Percentiles rank a stretch among this genome's conserved stretches.
Evolutionary conservation across 2,888 invertebrate species (phyloP).

Genomic region (Lasioglossum calceatum): DNA sequence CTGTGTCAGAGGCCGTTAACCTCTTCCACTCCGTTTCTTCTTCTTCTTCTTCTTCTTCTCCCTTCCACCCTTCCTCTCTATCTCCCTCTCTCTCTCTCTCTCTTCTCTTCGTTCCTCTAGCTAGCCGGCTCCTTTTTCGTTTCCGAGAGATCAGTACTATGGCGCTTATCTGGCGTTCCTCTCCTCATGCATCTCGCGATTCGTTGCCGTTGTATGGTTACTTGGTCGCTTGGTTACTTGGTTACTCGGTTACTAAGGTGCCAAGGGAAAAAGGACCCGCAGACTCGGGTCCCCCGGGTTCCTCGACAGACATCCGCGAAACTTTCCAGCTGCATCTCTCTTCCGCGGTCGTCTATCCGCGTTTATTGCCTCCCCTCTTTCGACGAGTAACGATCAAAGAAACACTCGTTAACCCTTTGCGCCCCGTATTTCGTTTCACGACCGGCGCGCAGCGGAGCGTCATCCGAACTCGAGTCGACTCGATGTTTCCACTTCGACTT

Average conservation of each 20-base stretch:
- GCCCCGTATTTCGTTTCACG: constrained; percentile 4
- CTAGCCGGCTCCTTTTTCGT: constrained; percentile 46
- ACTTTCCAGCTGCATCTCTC: constrained; percentile 27
- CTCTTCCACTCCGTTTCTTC: constrained; percentile 63
- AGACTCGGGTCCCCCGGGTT: not conserved
- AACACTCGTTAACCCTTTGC: constrained; percentile 30
- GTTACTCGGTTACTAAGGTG: constrained; percentile 74
- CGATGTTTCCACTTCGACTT: not conserved
- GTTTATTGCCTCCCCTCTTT: not conserved
- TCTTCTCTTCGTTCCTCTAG: constrained; percentile 31
- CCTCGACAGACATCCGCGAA: constrained; percentile 36
- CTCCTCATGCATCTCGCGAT: constrained; percentile 54
- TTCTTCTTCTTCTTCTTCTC: constrained; percentile 53
- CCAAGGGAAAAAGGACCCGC: constrained; percentile 53
- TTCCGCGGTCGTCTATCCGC: constrained; percentile 1
- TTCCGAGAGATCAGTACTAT: constrained; percentile 47
- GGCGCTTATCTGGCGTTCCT: constrained; percentile 59
- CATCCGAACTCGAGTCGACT: constrained; percentile 5
- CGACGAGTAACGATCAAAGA: constrained; percentile 30
- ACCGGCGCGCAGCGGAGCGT: not conserved
- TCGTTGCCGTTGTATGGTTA: constrained; percentile 57
- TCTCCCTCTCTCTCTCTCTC: constrained; percentile 9
- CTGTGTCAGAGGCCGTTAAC: constrained; percentile 70
- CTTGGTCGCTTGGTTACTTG: constrained; percentile 74
- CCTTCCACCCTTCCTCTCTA: constrained; percentile 16